Percentiles rank a stretch among this genome's conserved stretches.
Conservation (phyloP, 2,113 vertebrate genomes). For the Atractosteus spatula region DNA sequence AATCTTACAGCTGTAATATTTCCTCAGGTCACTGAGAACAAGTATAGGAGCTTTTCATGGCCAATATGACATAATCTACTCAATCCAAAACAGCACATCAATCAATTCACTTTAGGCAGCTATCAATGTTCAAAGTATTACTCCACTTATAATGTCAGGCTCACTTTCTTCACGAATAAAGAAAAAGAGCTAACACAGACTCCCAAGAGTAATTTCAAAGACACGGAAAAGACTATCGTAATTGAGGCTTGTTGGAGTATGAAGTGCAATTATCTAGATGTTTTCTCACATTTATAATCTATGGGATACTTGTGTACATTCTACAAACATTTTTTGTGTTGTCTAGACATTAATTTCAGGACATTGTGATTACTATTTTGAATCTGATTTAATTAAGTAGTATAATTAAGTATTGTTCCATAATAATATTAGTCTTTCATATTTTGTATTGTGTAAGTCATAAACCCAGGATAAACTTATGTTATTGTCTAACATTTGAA, state of each 20-base stretch:
- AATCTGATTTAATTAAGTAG: neutral
- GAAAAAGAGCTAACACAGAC: neutral
- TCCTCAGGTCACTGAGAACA: no score
- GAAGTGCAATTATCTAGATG: neutral
- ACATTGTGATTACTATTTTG: slow-evolving; percentile 1
- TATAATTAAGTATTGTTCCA: neutral
- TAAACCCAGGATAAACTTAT: no score
- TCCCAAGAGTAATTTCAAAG: neutral
- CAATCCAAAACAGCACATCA: no score
- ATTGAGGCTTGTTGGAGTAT: neutral
- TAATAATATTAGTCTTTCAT: neutral
- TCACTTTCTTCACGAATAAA: neutral
- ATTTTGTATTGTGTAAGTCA: no score
- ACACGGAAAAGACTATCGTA: neutral
- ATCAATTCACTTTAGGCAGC: no score
- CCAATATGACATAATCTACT: no score
- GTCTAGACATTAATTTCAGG: neutral
- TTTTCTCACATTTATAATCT: no score
- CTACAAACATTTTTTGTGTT: neutral
- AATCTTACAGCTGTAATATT: no score
- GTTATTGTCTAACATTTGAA: no score
- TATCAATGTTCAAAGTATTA: no score
- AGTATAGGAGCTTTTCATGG: no score
- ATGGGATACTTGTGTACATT: neutral
- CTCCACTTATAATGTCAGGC: neutral